Percentiles rank a stretch among this genome's conserved stretches.
phyloP scores from a whole-genome alignment of 2,888 invertebrate species.

The Brenthis daphne region DNA sequence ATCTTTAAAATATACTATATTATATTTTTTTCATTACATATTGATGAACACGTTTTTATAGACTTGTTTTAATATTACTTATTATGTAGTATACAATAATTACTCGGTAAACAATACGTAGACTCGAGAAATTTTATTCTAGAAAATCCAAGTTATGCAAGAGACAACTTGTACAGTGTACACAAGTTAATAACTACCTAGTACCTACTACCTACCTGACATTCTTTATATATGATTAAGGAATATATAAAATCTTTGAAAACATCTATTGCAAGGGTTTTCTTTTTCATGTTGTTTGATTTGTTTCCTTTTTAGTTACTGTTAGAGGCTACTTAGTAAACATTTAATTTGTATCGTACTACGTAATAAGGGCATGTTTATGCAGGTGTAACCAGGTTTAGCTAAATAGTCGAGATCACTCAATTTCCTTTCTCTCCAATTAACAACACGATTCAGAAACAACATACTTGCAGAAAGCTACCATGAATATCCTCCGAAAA shows the following conservation, averaged over 20 bases:
- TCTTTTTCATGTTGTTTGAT: conserved; percentile 21
- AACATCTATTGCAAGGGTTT: neutral
- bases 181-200: no score
- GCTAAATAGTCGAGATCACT: conserved; percentile 34
- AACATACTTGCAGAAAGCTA: neutral
- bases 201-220: neutral
- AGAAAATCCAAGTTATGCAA: no score
- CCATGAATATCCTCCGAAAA: conserved; percentile 4
- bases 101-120: no score
- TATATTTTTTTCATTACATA: no score
- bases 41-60: no score
- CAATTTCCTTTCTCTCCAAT: conserved; percentile 40
- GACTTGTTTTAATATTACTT: no score
- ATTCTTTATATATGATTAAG: neutral
- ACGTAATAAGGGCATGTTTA: conserved; percentile 35
- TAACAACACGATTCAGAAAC: conserved; percentile 26
- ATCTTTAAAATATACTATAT: no score
- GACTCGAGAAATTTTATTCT: no score
- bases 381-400: conserved; percentile 35
- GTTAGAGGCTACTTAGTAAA: conserved; percentile 20
- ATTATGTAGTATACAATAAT: no score
- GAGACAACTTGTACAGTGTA: neutral
- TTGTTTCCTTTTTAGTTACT: conserved; percentile 28
- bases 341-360: conserved; percentile 29
- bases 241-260: neutral